Conservation (phyloP, 2,797 vertebrate species). For the Thalassophryne amazonica region DNA sequence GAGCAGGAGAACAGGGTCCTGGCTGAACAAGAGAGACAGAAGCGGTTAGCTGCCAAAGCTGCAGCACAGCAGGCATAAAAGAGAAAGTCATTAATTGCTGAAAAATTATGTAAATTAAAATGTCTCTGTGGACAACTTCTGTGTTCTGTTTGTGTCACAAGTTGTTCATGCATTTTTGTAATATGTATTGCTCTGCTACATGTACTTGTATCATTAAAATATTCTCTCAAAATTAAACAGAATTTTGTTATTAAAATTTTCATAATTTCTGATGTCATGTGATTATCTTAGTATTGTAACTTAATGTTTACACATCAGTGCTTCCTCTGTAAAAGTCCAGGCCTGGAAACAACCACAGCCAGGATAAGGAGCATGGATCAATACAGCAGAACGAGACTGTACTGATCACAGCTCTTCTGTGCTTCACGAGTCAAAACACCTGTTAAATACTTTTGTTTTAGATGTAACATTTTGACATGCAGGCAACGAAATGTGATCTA, state of each 20-base stretch:
- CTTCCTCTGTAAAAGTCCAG: no score
- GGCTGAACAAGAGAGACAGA: constrained; percentile 73
- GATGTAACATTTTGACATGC: no score
- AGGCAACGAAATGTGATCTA: no score
- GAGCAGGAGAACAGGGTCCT: constrained; percentile 79
- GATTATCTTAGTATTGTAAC: no score
- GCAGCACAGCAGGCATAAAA: constrained; percentile 38
- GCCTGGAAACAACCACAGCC: no score
- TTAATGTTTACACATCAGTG: no score
- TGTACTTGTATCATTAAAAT: not conserved
- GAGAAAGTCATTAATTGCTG: constrained; percentile 3
- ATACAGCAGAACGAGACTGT: no score
- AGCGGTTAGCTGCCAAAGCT: constrained; percentile 51
- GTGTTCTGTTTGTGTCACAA: not conserved
- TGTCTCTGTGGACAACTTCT: not conserved
- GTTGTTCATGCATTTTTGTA: constrained; percentile 3
- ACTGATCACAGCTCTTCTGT: no score
- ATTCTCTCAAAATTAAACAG: constrained; percentile 15
- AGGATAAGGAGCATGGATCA: no score
- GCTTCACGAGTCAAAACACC: no score
- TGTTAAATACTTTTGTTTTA: no score
- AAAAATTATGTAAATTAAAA: constrained; percentile 2
- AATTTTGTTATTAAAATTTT: constrained; percentile 10
- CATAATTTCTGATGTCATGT: not conserved
- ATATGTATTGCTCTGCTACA: constrained; percentile 7